These are phyloP conservation scores for Trichonephila inaurata DNA, from an alignment of 1,140 invertebrate species.

Conservation along the genomic window DNA sequence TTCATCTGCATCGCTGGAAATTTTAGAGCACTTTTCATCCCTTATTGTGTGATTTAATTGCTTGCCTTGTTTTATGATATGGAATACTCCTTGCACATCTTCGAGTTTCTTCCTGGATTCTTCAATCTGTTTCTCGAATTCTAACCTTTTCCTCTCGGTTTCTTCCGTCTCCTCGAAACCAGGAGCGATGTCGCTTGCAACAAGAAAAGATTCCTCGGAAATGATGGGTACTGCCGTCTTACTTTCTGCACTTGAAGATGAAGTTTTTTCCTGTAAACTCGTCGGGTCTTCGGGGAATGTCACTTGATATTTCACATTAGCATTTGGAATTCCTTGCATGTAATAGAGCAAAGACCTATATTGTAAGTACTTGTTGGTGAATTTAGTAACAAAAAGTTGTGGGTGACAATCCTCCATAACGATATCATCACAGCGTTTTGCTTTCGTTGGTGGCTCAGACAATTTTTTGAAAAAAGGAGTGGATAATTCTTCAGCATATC, in stretches of 20 bases:
- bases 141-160: background rate
- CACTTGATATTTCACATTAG: background rate
- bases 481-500: background rate
- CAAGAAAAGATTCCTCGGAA: background rate
- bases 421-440: background rate
- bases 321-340: background rate
- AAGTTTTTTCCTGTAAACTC: too few species aligned
- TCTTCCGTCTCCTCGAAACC: constrained; percentile 32
- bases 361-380: constrained; percentile 11
- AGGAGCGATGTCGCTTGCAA: background rate
- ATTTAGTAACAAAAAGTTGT: background rate
- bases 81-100: constrained; percentile 2
- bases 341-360: constrained; percentile 12
- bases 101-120: constrained; percentile 43
- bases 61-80: constrained; percentile 10
- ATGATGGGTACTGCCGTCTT: background rate
- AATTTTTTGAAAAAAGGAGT: background rate
- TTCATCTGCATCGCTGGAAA: background rate
- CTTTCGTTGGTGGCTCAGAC: background rate
- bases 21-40: background rate
- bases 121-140: constrained; percentile 20
- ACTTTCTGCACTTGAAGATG: too few species aligned
- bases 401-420: background rate
- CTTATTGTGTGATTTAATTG: background rate
- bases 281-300: background rate